phyloP scores from a whole-genome alignment of 2,113 vertebrate species.

The Puntigrus tetrazona region DNA sequence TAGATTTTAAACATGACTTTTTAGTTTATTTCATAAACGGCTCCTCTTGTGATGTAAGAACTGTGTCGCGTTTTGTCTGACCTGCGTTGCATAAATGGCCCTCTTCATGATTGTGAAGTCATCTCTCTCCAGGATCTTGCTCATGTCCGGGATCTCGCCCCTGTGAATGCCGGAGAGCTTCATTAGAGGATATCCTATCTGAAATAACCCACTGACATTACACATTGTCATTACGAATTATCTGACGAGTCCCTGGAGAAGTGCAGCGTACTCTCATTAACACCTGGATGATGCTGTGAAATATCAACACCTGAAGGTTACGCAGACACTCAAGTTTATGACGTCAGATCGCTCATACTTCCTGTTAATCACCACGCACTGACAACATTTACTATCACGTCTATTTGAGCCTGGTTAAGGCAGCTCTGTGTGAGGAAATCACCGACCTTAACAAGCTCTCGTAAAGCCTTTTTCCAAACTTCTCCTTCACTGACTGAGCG shows the following conservation, averaged over 20 bases:
- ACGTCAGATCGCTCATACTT: neutral
- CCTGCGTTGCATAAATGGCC: conserved; percentile 97
- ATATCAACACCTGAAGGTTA: conserved; percentile 28
- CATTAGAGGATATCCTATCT: neutral
- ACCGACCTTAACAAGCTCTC: conserved; percentile 90
- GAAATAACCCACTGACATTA: conserved; percentile 38
- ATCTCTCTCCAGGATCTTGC: conserved; percentile 90
- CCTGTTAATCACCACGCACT: neutral
- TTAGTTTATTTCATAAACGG: neutral
- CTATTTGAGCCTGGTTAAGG: neutral
- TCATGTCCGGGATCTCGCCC: conserved; percentile 84
- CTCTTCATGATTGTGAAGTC: conserved; percentile 97
- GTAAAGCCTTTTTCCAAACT: conserved; percentile 95
- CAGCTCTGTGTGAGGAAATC: neutral
- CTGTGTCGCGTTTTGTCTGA: conserved; percentile 51
- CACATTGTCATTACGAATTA: conserved; percentile 26
- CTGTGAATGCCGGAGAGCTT: conserved; percentile 17
- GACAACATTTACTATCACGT: neutral
- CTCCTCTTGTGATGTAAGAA: neutral
- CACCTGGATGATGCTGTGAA: conserved; percentile 27
- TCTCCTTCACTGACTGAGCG: conserved; percentile 91
- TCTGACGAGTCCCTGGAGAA: neutral
- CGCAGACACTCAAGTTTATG: neutral
- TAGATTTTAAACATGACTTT: no score
- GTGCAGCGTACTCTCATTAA: conserved; percentile 4